phyloP scores from a whole-genome alignment of 2,113 vertebrate genomes.

The Astatoreochromis straeleni region DNA sequence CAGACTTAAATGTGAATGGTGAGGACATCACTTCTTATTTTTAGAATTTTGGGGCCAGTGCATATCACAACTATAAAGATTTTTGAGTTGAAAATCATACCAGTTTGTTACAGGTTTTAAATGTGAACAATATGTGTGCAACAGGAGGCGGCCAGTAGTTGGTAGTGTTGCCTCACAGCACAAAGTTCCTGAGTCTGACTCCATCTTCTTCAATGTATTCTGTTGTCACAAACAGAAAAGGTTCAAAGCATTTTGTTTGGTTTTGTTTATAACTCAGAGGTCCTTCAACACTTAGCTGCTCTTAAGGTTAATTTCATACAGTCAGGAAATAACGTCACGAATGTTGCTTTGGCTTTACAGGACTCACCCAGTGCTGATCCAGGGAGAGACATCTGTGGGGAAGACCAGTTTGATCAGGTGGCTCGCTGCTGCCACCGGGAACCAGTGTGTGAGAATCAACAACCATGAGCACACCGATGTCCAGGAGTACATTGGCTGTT shows the following conservation, averaged over 20 bases:
- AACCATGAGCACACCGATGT: slow-evolving; percentile 98
- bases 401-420: slow-evolving; percentile 95
- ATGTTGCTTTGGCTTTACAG: slow-evolving; percentile 56
- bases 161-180: neutral
- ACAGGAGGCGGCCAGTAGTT: neutral
- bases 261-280: neutral
- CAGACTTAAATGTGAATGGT: neutral
- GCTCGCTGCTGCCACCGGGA: slow-evolving; percentile 88
- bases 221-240: neutral
- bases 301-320: neutral
- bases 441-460: slow-evolving; percentile 95
- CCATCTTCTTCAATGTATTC: neutral
- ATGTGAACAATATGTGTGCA: neutral
- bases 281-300: neutral
- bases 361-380: slow-evolving; percentile 88
- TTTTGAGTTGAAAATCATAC: neutral
- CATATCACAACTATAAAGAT: neutral
- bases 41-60: neutral
- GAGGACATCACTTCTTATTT: neutral
- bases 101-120: neutral
- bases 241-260: neutral
- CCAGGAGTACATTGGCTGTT: slow-evolving; percentile 97
- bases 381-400: slow-evolving; percentile 95
- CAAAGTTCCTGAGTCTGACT: neutral
- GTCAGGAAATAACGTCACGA: neutral